Conservation (phyloP, 2,797 vertebrate genomes). For the Aythya fuligula region DNA sequence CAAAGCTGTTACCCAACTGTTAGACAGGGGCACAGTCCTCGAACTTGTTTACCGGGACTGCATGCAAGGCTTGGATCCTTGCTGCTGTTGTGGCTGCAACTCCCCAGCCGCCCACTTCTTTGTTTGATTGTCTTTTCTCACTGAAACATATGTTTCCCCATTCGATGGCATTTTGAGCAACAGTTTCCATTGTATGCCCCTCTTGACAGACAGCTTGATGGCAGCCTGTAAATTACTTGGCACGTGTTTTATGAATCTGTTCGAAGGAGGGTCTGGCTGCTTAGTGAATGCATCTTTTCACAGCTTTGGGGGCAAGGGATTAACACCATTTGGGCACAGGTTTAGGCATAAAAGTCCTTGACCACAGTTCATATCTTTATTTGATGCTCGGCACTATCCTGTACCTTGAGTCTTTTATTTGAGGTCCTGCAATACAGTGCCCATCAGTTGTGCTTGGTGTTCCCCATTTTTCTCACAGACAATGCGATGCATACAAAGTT, state of each 20-base stretch:
- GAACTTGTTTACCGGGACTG: not conserved
- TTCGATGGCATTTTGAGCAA: constrained; percentile 24
- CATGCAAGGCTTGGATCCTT: fast-evolving
- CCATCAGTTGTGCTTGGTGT: not conserved
- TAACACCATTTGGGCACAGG: not conserved
- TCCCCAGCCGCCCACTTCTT: constrained; percentile 27
- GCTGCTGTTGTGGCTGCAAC: constrained; percentile 5
- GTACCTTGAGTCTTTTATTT: not conserved
- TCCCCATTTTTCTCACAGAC: not conserved
- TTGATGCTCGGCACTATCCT: not conserved
- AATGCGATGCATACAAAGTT: not conserved
- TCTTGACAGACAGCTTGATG: constrained; percentile 51
- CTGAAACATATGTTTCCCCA: constrained; percentile 47
- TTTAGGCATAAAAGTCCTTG: not conserved
- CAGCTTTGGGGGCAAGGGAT: constrained; percentile 25
- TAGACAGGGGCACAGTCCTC: not conserved
- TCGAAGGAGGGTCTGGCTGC: constrained; percentile 4
- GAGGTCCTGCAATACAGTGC: not conserved
- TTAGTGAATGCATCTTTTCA: not conserved
- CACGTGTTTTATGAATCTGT: not conserved
- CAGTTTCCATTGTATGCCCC: constrained; percentile 41
- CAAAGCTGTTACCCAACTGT: constrained; percentile 15
- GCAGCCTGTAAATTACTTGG: constrained; percentile 57
- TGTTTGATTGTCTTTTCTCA: constrained; percentile 58
- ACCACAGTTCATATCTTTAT: not conserved